Evolutionary conservation across 2,888 invertebrate species (phyloP).

Genomic region (Acanthosepion lycidas): DNA sequence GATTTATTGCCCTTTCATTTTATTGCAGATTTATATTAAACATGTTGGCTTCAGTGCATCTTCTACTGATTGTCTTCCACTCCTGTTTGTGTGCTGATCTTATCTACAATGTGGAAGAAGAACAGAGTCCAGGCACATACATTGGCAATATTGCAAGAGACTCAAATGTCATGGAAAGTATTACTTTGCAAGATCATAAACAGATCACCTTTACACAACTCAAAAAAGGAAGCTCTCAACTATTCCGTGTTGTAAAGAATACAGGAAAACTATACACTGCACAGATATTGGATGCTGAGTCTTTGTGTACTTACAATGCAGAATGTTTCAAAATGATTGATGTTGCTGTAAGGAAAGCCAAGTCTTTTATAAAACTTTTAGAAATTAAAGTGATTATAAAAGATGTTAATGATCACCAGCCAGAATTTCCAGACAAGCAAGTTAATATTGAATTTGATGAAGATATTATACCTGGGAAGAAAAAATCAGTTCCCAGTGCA

Average conservation of each 20-base stretch:
- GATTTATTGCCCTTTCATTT: no score
- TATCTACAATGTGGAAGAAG: slow-evolving; percentile 18
- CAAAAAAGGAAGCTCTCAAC: neutral
- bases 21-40: no score
- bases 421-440: slow-evolving; percentile 38
- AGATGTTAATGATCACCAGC: slow-evolving; percentile 52
- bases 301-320: neutral
- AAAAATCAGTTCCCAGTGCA: slow-evolving; percentile 24
- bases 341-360: slow-evolving; percentile 21
- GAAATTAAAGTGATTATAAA: slow-evolving; percentile 45
- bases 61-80: neutral
- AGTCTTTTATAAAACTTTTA: neutral
- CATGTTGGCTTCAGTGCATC: no score
- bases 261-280: slow-evolving; percentile 20
- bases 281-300: neutral
- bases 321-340: slow-evolving; percentile 15
- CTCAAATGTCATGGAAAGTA: neutral
- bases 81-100: neutral
- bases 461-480: slow-evolving; percentile 38
- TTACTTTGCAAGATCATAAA: neutral
- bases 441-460: slow-evolving; percentile 48
- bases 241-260: slow-evolving; percentile 16
- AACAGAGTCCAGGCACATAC: neutral
- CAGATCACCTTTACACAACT: neutral
- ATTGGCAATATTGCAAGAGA: neutral